These are phyloP conservation scores for Aptenodytes forsteri DNA, from an alignment of 2,113 vertebrate species.

Conservation along the genomic window DNA sequence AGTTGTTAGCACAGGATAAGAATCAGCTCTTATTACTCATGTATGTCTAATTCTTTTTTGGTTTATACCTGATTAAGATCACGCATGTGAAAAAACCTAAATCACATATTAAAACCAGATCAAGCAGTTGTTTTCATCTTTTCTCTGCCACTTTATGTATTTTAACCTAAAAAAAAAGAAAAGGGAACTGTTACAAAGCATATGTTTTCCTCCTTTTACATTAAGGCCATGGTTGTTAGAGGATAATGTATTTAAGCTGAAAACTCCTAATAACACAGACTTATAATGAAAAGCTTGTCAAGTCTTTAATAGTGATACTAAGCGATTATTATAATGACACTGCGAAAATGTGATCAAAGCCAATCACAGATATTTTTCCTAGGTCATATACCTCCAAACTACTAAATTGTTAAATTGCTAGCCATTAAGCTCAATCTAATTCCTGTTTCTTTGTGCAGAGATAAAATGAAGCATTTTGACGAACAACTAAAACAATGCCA, in stretches of 20 bases:
- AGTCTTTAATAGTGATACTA: neutral
- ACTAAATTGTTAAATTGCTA: constrained; percentile 7
- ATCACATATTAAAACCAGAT: neutral
- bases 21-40: neutral
- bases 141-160: neutral
- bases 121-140: neutral
- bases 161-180: neutral
- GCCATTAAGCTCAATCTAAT: neutral
- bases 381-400: neutral
- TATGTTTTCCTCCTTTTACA: neutral
- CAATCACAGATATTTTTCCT: neutral
- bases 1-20: neutral
- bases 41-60: neutral
- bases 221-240: neutral
- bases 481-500: neutral
- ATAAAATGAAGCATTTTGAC: neutral
- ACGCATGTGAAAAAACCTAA: neutral
- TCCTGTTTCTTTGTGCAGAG: neutral
- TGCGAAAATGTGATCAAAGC: neutral
- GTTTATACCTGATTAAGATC: neutral
- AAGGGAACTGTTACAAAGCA: neutral
- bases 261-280: neutral
- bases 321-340: neutral
- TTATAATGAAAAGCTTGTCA: neutral
- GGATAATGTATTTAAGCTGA: neutral